phyloP scores from a whole-genome alignment of 2,888 invertebrate species.

The Hemistola chrysoprasaria region DNA sequence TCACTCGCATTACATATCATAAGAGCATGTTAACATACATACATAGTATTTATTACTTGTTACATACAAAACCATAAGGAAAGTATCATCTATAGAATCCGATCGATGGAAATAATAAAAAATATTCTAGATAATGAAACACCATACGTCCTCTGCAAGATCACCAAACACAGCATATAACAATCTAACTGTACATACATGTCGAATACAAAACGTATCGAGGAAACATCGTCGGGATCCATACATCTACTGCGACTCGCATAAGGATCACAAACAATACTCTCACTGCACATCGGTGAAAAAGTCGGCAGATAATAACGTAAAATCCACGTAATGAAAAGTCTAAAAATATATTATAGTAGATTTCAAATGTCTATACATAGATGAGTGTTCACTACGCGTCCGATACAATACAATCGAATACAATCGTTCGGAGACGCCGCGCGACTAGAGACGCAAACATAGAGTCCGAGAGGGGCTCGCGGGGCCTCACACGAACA shows the following conservation, averaged over 20 bases:
- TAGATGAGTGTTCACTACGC: slow-evolving; percentile 75
- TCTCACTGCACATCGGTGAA: slow-evolving; percentile 74
- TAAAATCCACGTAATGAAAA: slow-evolving; percentile 78
- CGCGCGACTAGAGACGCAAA: slow-evolving; percentile 51
- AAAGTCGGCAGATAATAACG: slow-evolving; percentile 74
- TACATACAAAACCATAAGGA: slow-evolving; percentile 62
- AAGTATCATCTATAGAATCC: slow-evolving; percentile 69
- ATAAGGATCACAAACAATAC: slow-evolving; percentile 68
- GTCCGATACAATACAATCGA: slow-evolving; percentile 60
- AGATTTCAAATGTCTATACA: slow-evolving; percentile 81
- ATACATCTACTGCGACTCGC: slow-evolving; percentile 69
- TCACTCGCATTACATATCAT: slow-evolving; percentile 57
- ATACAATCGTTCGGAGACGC: slow-evolving; percentile 40
- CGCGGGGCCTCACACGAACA: slow-evolving; percentile 88
- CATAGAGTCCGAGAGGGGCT: slow-evolving; percentile 41
- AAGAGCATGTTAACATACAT: slow-evolving; percentile 66
- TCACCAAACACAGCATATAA: slow-evolving; percentile 68
- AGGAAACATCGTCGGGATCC: slow-evolving; percentile 60
- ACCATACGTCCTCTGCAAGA: slow-evolving; percentile 67
- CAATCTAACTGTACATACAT: slow-evolving; percentile 76
- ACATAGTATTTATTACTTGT: slow-evolving; percentile 54
- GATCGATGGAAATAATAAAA: slow-evolving; percentile 77
- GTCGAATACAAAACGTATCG: slow-evolving; percentile 59
- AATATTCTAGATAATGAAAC: slow-evolving; percentile 75
- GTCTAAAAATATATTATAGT: slow-evolving; percentile 81